Evolutionary conservation across 2,888 invertebrate genomes (phyloP).

Genomic region (Ectemnius cavifrons): DNA sequence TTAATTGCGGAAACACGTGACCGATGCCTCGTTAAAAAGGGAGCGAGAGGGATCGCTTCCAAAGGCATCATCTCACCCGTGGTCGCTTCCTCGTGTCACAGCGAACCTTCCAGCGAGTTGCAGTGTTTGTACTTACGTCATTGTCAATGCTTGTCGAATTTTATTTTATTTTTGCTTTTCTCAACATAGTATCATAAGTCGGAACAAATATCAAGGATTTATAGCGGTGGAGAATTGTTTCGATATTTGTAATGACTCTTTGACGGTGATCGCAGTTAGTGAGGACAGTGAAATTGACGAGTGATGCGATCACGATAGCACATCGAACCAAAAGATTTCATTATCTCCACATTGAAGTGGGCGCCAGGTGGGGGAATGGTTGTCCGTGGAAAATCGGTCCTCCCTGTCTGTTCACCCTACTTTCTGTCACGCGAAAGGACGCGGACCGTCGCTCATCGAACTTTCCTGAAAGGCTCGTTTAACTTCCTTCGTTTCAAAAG

Average conservation of each 20-base stretch:
- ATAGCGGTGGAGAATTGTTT: too few species aligned
- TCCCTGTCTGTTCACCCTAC: slow-evolving; percentile 48
- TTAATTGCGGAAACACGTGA: slow-evolving; percentile 67
- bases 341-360: slow-evolving; percentile 68
- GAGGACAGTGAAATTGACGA: too few species aligned
- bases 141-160: too few species aligned
- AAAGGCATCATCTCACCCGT: slow-evolving; percentile 11
- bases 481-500: slow-evolving; percentile 56
- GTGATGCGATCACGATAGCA: slow-evolving; percentile 23
- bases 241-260: too few species aligned
- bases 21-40: slow-evolving; percentile 52
- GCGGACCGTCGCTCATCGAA: slow-evolving; percentile 44
- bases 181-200: too few species aligned
- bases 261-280: too few species aligned
- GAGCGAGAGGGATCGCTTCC: slow-evolving; percentile 20
- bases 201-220: too few species aligned
- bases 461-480: slow-evolving; percentile 52
- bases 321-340: slow-evolving; percentile 69
- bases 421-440: slow-evolving; percentile 23
- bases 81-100: slow-evolving; percentile 25
- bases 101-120: too few species aligned
- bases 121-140: too few species aligned
- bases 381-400: slow-evolving; percentile 63
- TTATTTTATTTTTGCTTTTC: too few species aligned
- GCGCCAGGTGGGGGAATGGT: slow-evolving; percentile 42